phyloP scores from a whole-genome alignment of 2,113 vertebrate species.

The Strix uralensis region DNA sequence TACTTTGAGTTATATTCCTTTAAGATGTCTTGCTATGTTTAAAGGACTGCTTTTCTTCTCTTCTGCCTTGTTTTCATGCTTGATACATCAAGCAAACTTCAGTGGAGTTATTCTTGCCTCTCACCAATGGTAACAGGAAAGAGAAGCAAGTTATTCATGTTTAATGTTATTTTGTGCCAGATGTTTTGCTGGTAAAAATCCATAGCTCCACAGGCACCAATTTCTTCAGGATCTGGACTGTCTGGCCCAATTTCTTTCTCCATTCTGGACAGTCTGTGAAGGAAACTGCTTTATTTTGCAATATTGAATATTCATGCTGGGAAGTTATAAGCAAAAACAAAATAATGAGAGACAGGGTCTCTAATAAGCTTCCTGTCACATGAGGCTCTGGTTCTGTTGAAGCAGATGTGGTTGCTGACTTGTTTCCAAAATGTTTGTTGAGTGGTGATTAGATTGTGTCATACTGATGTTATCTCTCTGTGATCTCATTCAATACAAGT shows the following conservation, averaged over 20 bases:
- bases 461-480: slow-evolving; percentile 13
- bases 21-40: neutral
- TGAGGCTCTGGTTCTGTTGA: slow-evolving; percentile 11
- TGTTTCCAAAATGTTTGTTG: slow-evolving; percentile 37
- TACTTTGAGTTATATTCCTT: neutral
- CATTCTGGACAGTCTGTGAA: slow-evolving; percentile 5
- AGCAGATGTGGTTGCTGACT: slow-evolving; percentile 53
- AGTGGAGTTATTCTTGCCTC: neutral
- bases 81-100: neutral
- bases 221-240: slow-evolving; percentile 45
- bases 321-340: slow-evolving; percentile 43
- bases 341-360: slow-evolving; percentile 35
- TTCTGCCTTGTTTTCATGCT: neutral
- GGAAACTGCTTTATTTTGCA: slow-evolving; percentile 38
- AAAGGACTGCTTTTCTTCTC: neutral
- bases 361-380: slow-evolving; percentile 49
- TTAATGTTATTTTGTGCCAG: slow-evolving; percentile 18
- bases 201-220: slow-evolving; percentile 52
- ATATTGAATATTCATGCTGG: slow-evolving; percentile 28
- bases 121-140: slow-evolving; percentile 3
- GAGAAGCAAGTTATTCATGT: slow-evolving; percentile 15
- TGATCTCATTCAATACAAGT: slow-evolving; percentile 47
- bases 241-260: slow-evolving; percentile 37
- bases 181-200: slow-evolving; percentile 56
- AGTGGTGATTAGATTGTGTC: slow-evolving; percentile 46